Evolutionary conservation across 2,797 vertebrate species (phyloP).

Genomic region (Thunnus albacares): DNA sequence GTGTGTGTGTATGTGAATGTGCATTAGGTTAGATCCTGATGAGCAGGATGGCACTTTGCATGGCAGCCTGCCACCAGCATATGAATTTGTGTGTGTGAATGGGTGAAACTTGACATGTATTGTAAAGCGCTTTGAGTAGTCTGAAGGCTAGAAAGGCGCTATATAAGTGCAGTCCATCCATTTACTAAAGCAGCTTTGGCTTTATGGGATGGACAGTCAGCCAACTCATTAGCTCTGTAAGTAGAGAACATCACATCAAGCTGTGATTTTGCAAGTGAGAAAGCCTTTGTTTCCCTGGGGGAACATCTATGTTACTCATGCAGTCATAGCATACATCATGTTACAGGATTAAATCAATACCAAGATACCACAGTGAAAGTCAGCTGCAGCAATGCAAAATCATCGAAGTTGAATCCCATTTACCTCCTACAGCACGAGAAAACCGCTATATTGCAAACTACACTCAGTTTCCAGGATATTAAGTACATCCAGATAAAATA

Average conservation of each 20-base stretch:
- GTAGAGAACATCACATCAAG: constrained; percentile 57
- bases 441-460: constrained; percentile 13
- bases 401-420: constrained; percentile 35
- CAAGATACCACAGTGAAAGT: constrained; percentile 36
- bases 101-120: too few relatives aligned
- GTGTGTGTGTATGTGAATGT: too few relatives aligned
- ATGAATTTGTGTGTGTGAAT: too few relatives aligned
- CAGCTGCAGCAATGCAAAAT: constrained; percentile 41
- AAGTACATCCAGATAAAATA: neutral
- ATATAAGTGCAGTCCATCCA: too few relatives aligned
- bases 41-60: too few relatives aligned
- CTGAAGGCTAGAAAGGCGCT: too few relatives aligned
- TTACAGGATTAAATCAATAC: constrained; percentile 69
- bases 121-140: too few relatives aligned
- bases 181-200: constrained; percentile 34
- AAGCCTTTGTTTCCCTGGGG: constrained; percentile 52
- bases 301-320: constrained; percentile 52
- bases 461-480: constrained; percentile 14
- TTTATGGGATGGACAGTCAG: constrained; percentile 34
- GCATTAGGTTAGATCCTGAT: too few relatives aligned
- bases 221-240: constrained; percentile 58
- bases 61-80: too few relatives aligned
- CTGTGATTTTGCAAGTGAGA: constrained; percentile 49
- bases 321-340: constrained; percentile 52
- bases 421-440: constrained; percentile 23